Evolutionary conservation across 1,140 invertebrate genomes (phyloP), one percentile per base, ranked within the genome.

Genomic region (Brachionus rotundiformis): DNA sequence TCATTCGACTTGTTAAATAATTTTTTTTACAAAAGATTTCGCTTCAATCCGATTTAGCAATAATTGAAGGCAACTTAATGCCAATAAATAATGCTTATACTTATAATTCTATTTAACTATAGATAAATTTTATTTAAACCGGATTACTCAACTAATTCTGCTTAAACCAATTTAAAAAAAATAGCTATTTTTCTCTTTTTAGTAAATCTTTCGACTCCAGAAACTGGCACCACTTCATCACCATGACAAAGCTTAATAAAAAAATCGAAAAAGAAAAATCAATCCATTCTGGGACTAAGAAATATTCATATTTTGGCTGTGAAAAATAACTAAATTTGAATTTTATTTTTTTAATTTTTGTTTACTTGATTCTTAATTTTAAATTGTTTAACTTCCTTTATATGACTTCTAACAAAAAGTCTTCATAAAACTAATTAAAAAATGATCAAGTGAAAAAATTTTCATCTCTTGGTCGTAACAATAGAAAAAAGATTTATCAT

Each of bases 191-290:
- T 19, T 1, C 0, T 54, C 23, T 54, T 49, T 54, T 54, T 54
- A 54, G 4, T 54, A 19, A 19, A 54, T n/a, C n/a, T n/a, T n/a
- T n/a, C n/a, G n/a, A n/a, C n/a, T n/a, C n/a, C n/a, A n/a, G 23
- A 8, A 54, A 23, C 23, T 19, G 47, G 19, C 47, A 54, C 8
- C 47, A 23, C n/a, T 54, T 54, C 8, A 54, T 54, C 19, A 8
- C 16, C 47, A 54, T 54, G 47, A 54, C 47, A 54, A 54, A 54
- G 47, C 47, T 54, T n/a, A n/a, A n/a, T n/a, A n/a, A n/a, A n/a
- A n/a, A n/a, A n/a, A n/a, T n/a, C n/a, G n/a, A n/a, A n/a, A n/a
- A n/a, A n/a, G n/a, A n/a, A n/a, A n/a, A n/a, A n/a, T n/a, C n/a
- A n/a, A n/a, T n/a, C n/a, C n/a, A n/a, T 54, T 54, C n/a, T 19